Evolutionary conservation across 2,888 invertebrate genomes (phyloP).

Genomic region (Sinotaia quadrata): DNA sequence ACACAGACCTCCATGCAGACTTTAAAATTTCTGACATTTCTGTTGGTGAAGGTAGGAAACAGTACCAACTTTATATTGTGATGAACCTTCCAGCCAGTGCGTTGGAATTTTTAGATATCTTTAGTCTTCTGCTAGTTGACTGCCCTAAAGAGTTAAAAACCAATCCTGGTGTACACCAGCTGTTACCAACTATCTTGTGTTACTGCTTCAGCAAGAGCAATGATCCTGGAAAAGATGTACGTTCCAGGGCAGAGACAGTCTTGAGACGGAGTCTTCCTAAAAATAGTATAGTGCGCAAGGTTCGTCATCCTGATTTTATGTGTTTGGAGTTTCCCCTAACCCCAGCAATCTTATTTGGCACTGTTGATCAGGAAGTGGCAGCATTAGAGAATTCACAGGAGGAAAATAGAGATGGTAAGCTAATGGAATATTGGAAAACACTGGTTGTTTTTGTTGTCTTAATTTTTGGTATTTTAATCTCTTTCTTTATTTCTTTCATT

Average conservation of each 20-base stretch:
- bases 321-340: constrained; percentile 86
- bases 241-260: constrained; percentile 76
- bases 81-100: constrained; percentile 98
- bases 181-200: constrained; percentile 82
- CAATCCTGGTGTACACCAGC: constrained; percentile 19
- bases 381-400: too few relatives aligned
- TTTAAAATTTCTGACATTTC: too few relatives aligned
- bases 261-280: constrained; percentile 63
- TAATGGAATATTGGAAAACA: too few relatives aligned
- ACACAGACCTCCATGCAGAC: not conserved
- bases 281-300: constrained; percentile 77
- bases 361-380: too few relatives aligned
- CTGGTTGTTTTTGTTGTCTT: too few relatives aligned
- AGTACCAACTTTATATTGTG: constrained; percentile 80
- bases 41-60: too few relatives aligned
- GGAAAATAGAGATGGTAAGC: too few relatives aligned
- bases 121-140: constrained; percentile 76
- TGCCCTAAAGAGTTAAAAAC: constrained; percentile 20
- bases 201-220: constrained; percentile 86
- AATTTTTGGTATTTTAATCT: too few relatives aligned
- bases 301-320: constrained; percentile 94
- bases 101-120: constrained; percentile 87
- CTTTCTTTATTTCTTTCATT: too few relatives aligned
- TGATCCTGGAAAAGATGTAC: constrained; percentile 75
- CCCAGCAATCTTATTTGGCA: constrained; percentile 49